Evolutionary conservation across 2,113 vertebrate species (phyloP).

Genomic region (Struthidea cinerea): DNA sequence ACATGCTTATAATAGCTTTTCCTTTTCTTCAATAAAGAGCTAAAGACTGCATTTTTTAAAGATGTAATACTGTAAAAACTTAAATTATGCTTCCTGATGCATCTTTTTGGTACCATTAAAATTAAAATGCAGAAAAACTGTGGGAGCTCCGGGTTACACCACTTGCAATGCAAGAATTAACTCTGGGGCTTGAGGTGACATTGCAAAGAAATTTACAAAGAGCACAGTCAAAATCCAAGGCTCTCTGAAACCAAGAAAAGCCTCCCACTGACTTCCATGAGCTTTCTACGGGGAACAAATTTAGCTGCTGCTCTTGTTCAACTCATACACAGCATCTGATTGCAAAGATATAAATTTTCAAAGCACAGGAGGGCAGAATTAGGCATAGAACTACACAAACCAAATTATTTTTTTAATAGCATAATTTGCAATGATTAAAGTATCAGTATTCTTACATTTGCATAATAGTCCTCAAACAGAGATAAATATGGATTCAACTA

Average conservation of each 20-base stretch:
- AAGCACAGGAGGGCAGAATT: background rate
- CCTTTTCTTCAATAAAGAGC: background rate
- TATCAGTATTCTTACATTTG: background rate
- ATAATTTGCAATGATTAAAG: background rate
- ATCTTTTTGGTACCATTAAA: background rate
- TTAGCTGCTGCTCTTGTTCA: background rate
- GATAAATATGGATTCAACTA: background rate
- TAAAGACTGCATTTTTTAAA: background rate
- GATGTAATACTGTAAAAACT: background rate
- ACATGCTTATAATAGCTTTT: background rate
- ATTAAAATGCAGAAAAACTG: background rate
- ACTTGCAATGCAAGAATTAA: background rate
- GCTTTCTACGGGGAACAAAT: background rate
- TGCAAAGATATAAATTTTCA: background rate
- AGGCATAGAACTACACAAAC: background rate
- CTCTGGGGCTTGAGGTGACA: background rate
- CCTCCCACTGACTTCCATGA: background rate
- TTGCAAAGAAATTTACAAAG: background rate
- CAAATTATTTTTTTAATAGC: background rate
- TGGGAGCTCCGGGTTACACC: background rate
- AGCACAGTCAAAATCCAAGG: background rate
- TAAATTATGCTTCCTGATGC: background rate
- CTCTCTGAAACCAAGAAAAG: background rate
- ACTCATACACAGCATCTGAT: background rate
- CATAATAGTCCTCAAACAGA: background rate